A percentile compares a stretch with the other conserved stretches of the same genome.
These are phyloP conservation scores for Cyprinodon brontotheroides DNA, from an alignment of 2,113 vertebrate genomes.

Conservation along the genomic window DNA sequence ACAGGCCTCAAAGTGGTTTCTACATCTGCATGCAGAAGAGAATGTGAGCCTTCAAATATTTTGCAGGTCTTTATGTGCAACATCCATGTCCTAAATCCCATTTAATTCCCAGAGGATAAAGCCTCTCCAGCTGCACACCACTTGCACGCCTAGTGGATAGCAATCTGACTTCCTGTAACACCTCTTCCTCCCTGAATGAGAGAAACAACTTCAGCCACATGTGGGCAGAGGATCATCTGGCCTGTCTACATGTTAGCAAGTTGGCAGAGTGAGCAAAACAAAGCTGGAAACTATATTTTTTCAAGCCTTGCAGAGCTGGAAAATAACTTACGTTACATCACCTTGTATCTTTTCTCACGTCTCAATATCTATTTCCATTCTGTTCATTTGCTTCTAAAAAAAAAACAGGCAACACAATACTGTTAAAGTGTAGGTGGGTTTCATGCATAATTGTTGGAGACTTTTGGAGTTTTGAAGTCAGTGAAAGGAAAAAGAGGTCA, in stretches of 20 bases:
- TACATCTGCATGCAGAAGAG: constrained; percentile 21
- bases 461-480: constrained; percentile 44
- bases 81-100: constrained; percentile 51
- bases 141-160: constrained; percentile 61
- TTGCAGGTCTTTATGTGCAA: constrained; percentile 28
- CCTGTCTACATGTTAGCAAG: constrained; percentile 51
- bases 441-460: constrained; percentile 40
- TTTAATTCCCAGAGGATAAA: constrained; percentile 64
- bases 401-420: constrained; percentile 31
- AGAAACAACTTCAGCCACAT: constrained; percentile 42
- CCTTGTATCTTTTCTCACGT: constrained; percentile 1
- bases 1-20: background rate
- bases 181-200: constrained; percentile 59
- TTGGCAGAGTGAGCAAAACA: constrained; percentile 25
- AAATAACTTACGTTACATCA: constrained; percentile 9
- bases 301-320: background rate
- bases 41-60: constrained; percentile 7
- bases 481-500: constrained; percentile 53
- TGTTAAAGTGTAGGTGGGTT: constrained; percentile 16
- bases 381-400: constrained; percentile 43
- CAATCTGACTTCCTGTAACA: constrained; percentile 68
- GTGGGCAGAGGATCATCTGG: constrained; percentile 26
- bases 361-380: constrained; percentile 22
- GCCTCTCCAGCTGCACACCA: constrained; percentile 68
- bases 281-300: constrained; percentile 8